Conservation (phyloP, 1,140 invertebrate genomes). For the Apis cerana region DNA sequence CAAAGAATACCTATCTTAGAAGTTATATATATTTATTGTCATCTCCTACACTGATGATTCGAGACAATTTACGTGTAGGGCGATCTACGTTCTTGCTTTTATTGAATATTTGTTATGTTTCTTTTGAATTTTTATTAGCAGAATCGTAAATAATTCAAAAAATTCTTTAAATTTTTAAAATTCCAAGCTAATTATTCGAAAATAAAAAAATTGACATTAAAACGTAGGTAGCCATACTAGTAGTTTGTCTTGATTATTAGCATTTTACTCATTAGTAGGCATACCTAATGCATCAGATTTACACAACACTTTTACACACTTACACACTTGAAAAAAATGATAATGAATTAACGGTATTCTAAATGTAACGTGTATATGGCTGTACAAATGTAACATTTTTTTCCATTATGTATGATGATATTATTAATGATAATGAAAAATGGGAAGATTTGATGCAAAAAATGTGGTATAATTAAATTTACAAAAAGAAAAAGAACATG, state of each 20-base stretch:
- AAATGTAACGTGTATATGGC: conserved; percentile 80
- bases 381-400: conserved; percentile 81
- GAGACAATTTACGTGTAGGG: conserved; percentile 48
- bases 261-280: conserved; percentile 72
- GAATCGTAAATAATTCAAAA: background rate
- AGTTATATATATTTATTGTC: conserved; percentile 60
- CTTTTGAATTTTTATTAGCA: background rate
- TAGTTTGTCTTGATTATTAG: conserved; percentile 66
- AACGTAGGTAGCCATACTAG: conserved; percentile 62
- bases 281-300: conserved; percentile 57
- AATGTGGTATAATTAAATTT: conserved; percentile 63
- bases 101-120: background rate
- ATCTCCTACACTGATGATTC: conserved; percentile 51
- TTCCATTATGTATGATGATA: conserved; percentile 79
- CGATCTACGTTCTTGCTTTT: conserved; percentile 49
- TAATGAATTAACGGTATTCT: conserved; percentile 79
- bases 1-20: no score
- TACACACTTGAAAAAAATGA: conserved; percentile 67
- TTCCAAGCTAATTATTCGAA: conserved; percentile 36
- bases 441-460: conserved; percentile 69
- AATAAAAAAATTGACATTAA: conserved; percentile 17
- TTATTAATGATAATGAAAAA: conserved; percentile 65
- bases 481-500: conserved; percentile 58
- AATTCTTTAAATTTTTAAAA: conserved; percentile 6
- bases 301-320: conserved; percentile 50